Evolutionary conservation across 1,140 invertebrate species (phyloP).

Genomic region (Harlomillsia oculata): DNA sequence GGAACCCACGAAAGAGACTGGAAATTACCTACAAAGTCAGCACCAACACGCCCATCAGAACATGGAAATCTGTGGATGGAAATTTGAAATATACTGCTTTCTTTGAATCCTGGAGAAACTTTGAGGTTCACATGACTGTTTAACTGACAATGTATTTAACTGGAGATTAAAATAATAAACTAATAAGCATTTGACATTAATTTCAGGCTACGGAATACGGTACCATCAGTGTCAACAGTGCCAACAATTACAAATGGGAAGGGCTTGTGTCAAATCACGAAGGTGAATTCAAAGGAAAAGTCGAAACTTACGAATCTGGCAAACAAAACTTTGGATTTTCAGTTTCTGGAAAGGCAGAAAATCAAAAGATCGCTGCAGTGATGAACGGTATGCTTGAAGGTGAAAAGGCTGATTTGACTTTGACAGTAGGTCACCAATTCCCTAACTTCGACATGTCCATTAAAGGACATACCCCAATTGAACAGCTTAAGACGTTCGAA

Average conservation of each 20-base stretch:
- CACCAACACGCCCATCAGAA: constrained; percentile 12
- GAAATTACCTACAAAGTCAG: constrained; percentile 19
- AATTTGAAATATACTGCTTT: constrained; percentile 3
- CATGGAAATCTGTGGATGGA: constrained; percentile 6
- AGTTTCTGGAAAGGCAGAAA: no score
- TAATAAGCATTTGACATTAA: no score
- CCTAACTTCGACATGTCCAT: constrained; percentile 13
- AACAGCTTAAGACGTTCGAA: constrained; percentile 8
- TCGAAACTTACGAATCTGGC: no score
- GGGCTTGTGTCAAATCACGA: not conserved
- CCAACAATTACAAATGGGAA: constrained; percentile 1
- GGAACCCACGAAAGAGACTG: constrained; percentile 13
- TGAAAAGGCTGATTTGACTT: constrained; percentile 8
- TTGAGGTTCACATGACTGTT: constrained; percentile 23
- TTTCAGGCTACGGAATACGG: constrained; percentile 12
- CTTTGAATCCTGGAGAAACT: constrained; percentile 24
- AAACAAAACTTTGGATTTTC: no score
- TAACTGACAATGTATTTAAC: no score
- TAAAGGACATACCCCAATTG: not conserved
- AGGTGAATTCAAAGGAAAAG: constrained; percentile 12
- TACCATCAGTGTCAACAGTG: constrained; percentile 2
- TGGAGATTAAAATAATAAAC: no score
- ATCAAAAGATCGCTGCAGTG: constrained; percentile 1
- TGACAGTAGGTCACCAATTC: constrained; percentile 16
- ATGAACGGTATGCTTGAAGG: not conserved